Percentiles rank a stretch among this genome's conserved stretches.
Conservation (phyloP, 2,113 vertebrate species). For the Poeciliopsis turrubarensis region DNA sequence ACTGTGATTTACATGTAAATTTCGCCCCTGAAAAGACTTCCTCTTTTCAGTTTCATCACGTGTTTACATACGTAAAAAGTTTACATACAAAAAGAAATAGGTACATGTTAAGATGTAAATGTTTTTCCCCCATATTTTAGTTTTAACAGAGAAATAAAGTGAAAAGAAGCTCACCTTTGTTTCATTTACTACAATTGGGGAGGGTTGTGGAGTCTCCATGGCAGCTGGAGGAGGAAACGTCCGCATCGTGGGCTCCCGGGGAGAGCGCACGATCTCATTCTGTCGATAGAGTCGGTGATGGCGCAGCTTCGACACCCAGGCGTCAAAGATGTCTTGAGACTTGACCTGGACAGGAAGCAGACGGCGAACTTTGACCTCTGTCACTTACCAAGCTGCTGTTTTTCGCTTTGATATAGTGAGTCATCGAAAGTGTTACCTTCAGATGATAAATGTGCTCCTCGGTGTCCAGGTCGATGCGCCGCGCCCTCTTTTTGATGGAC, state of each 20-base stretch:
- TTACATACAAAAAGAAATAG: not conserved
- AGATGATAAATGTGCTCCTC: conserved; percentile 99
- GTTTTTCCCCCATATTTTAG: too few species aligned
- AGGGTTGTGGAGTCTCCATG: conserved; percentile 89
- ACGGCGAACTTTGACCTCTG: not conserved
- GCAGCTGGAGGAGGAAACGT: conserved; percentile 89
- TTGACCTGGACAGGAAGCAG: conserved; percentile 84
- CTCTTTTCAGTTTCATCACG: not conserved
- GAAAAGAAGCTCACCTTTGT: conserved; percentile 82
- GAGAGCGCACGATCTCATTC: conserved; percentile 97
- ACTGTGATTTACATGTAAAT: not conserved
- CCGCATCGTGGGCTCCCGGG: conserved; percentile 90
- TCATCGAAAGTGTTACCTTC: conserved; percentile 82
- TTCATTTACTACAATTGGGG: conserved; percentile 82
- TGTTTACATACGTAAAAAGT: too few species aligned
- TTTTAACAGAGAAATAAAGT: not conserved
- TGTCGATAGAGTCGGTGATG: conserved; percentile 95
- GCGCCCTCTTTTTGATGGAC: conserved; percentile 98
- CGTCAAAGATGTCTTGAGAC: conserved; percentile 96
- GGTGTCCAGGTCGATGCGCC: conserved; percentile 96
- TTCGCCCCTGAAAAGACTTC: conserved; percentile 4
- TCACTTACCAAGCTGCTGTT: not conserved
- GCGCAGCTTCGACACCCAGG: conserved; percentile 94
- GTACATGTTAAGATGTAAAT: too few species aligned
- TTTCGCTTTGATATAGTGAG: not conserved